Percentiles rank a stretch among this genome's conserved stretches.
These are phyloP conservation scores for Nyctereutes procyonoides DNA, from an alignment of 2,113 vertebrate species.

Conservation along the genomic window DNA sequence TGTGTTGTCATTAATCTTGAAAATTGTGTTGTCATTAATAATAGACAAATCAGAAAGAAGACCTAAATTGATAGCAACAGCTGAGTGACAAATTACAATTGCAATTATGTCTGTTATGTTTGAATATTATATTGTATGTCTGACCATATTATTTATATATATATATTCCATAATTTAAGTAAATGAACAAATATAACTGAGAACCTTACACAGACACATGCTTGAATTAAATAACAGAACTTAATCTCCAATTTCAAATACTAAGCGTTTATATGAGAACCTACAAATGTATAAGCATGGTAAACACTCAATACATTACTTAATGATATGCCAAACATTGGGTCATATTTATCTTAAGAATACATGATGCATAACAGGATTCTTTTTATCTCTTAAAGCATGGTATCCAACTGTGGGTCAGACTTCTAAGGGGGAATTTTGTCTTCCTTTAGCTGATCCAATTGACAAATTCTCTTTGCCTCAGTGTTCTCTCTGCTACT, in stretches of 20 bases:
- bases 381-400: background rate
- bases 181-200: background rate
- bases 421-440: background rate
- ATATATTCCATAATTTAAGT: background rate
- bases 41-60: background rate
- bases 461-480: background rate
- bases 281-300: background rate
- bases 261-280: background rate
- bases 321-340: background rate
- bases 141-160: background rate
- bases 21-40: background rate
- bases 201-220: background rate
- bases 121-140: background rate
- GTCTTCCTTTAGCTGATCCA: background rate
- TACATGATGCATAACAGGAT: background rate
- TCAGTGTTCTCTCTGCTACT: background rate
- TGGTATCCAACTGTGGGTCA: background rate
- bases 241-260: background rate
- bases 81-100: background rate
- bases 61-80: background rate
- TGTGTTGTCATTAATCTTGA: background rate
- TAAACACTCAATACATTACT: background rate
- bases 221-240: background rate
- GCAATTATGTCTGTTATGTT: background rate
- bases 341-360: background rate